A percentile compares a stretch with the other conserved stretches of the same genome.
Evolutionary conservation across 2,888 invertebrate genomes (phyloP).

Genomic region (Lobophora halterata): DNA sequence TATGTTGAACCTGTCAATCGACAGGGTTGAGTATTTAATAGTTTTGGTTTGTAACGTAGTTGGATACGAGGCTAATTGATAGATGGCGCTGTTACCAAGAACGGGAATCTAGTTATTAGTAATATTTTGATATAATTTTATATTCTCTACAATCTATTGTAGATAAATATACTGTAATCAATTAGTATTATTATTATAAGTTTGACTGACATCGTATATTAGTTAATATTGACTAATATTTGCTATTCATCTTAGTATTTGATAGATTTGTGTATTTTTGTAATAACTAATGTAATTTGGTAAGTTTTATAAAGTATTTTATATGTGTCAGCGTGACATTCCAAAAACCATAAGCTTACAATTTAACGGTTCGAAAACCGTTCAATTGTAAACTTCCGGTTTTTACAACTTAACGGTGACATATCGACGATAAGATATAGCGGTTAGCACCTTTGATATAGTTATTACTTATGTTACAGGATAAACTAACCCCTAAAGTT

Average conservation of each 20-base stretch:
- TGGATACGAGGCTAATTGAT: neutral
- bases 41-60: slow-evolving; percentile 25
- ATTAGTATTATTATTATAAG: slow-evolving; percentile 28
- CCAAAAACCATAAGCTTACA: too few relatives aligned
- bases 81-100: slow-evolving; percentile 20
- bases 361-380: too few relatives aligned
- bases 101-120: slow-evolving; percentile 8
- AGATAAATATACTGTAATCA: slow-evolving; percentile 26
- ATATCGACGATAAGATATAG: too few relatives aligned
- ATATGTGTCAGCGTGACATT: too few relatives aligned
- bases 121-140: slow-evolving; percentile 10
- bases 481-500: slow-evolving; percentile 11
- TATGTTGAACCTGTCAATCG: neutral
- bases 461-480: slow-evolving; percentile 4
- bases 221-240: slow-evolving; percentile 32
- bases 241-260: slow-evolving; percentile 13
- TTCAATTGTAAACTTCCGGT: too few relatives aligned
- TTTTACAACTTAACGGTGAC: too few relatives aligned
- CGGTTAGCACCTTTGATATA: too few relatives aligned
- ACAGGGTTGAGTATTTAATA: neutral
- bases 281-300: slow-evolving; percentile 17
- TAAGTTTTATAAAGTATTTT: slow-evolving; percentile 6
- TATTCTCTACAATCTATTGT: slow-evolving; percentile 22
- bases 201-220: slow-evolving; percentile 34
- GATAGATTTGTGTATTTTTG: slow-evolving; percentile 23